Evolutionary conservation across 35 echinoderm and acorn worm species (phyloP).

Genomic region (Anneissia japonica): DNA sequence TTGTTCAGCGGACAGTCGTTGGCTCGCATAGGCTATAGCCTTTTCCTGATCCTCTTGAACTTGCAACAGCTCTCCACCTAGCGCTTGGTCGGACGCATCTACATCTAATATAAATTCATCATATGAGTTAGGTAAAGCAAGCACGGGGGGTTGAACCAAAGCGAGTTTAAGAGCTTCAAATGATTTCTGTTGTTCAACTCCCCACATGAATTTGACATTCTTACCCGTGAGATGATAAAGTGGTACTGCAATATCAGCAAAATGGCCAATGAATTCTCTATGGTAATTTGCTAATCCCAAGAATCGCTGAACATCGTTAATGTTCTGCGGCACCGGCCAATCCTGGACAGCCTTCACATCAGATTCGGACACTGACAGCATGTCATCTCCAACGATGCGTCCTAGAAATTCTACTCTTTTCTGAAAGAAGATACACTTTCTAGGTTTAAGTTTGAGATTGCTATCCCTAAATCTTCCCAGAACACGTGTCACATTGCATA

Average conservation of each 20-base stretch:
- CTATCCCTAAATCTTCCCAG: background rate
- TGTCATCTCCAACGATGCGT: slow-evolving; percentile 24
- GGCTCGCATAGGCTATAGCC: slow-evolving; percentile 41
- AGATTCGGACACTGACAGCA: background rate
- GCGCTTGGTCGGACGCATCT: slow-evolving; percentile 29
- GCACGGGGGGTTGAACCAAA: slow-evolving; percentile 4
- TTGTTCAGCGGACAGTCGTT: slow-evolving; percentile 14
- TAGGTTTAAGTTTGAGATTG: slow-evolving; percentile 42
- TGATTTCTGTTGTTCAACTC: background rate
- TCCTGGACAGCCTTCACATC: background rate
- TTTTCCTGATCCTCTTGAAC: slow-evolving; percentile 22
- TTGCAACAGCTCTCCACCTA: slow-evolving; percentile 37
- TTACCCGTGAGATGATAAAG: slow-evolving; percentile 24
- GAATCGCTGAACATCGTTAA: slow-evolving; percentile 18
- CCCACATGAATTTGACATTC: slow-evolving; percentile 14
- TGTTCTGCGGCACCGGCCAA: slow-evolving; percentile 3
- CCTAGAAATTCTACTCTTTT: slow-evolving; percentile 43
- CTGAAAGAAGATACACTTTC: slow-evolving; percentile 55
- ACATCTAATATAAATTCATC: slow-evolving; percentile 44
- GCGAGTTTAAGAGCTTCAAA: background rate
- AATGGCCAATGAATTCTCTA: slow-evolving; percentile 11
- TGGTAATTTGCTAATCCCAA: slow-evolving; percentile 28
- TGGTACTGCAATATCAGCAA: slow-evolving; percentile 20
- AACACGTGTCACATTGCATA: slow-evolving; percentile 34
- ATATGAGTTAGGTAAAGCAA: background rate